Evolutionary conservation across 2,113 vertebrate genomes (phyloP).

Genomic region (Tetraodon nigroviridis): DNA sequence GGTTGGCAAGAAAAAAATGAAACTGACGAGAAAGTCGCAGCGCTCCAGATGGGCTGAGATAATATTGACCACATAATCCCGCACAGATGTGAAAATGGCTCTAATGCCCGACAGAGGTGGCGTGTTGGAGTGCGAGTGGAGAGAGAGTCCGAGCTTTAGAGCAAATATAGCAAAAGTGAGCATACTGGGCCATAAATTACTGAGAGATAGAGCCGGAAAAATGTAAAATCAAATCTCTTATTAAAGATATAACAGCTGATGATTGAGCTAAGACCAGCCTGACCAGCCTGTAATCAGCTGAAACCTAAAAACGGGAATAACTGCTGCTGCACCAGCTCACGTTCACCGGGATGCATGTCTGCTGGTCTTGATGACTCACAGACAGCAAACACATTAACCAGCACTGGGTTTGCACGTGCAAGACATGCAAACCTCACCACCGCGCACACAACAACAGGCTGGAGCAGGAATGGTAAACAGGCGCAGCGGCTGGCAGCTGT

Average conservation of each 20-base stretch:
- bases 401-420: slow-evolving; percentile 37
- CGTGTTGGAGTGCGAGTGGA: slow-evolving; percentile 39
- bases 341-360: slow-evolving; percentile 63
- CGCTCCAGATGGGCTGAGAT: slow-evolving; percentile 41
- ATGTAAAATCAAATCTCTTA: no score
- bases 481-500: slow-evolving; percentile 14
- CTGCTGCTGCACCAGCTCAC: slow-evolving; percentile 57
- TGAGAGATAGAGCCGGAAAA: no score
- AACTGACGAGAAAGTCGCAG: slow-evolving; percentile 42
- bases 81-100: slow-evolving; percentile 55
- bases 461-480: slow-evolving; percentile 27
- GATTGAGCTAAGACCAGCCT: no score
- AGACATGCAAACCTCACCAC: slow-evolving; percentile 31
- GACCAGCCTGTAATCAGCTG: no score
- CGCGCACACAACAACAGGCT: slow-evolving; percentile 4
- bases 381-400: slow-evolving; percentile 65
- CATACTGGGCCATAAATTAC: slow-evolving; percentile 19
- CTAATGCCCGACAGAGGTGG: slow-evolving; percentile 41
- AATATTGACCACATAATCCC: slow-evolving; percentile 60
- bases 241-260: no score
- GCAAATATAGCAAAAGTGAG: slow-evolving; percentile 9
- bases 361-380: slow-evolving; percentile 58
- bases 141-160: slow-evolving; percentile 38
- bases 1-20: slow-evolving; percentile 20
- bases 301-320: slow-evolving; percentile 40